A percentile compares a stretch with the other conserved stretches of the same genome.
These are phyloP conservation scores for Petrolisthes cinctipes DNA, from an alignment of 2,888 invertebrate genomes.

Conservation along the genomic window DNA sequence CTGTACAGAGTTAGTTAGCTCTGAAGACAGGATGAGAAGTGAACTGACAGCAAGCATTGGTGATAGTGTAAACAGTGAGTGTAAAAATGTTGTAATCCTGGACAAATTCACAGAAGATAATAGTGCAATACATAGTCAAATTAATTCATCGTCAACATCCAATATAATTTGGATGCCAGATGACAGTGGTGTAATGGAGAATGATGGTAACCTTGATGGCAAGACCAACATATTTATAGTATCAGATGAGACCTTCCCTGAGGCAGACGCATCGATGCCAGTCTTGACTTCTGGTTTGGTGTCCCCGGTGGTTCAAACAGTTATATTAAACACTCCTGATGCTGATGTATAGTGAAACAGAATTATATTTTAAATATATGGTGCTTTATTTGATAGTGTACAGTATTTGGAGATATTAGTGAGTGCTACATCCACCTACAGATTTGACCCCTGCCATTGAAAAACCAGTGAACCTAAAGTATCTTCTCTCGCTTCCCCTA, in stretches of 20 bases:
- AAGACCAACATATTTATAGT: constrained; percentile 30
- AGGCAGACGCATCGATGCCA: constrained; percentile 5
- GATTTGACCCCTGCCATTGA: no score
- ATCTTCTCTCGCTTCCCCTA: no score
- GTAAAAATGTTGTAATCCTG: constrained; percentile 35
- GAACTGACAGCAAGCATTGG: constrained; percentile 15
- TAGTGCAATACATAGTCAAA: constrained; percentile 10
- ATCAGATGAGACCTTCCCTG: constrained; percentile 25
- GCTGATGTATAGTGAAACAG: background rate
- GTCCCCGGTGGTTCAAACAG: constrained; percentile 32
- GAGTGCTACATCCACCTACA: no score
- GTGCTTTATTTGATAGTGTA: no score
- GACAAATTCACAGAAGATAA: constrained; percentile 13
- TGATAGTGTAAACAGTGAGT: constrained; percentile 25
- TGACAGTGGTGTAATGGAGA: constrained; percentile 9
- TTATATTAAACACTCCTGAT: constrained; percentile 16
- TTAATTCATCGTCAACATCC: constrained; percentile 17
- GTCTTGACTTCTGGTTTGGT: constrained; percentile 25
- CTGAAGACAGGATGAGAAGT: background rate
- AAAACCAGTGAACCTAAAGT: no score
- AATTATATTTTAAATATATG: no score
- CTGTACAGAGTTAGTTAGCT: constrained; percentile 2
- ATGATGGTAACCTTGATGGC: background rate
- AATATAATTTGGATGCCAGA: constrained; percentile 39
- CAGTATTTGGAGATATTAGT: no score